phyloP scores from a whole-genome alignment of 2,113 vertebrate genomes.

The Ceyx margarethae region DNA sequence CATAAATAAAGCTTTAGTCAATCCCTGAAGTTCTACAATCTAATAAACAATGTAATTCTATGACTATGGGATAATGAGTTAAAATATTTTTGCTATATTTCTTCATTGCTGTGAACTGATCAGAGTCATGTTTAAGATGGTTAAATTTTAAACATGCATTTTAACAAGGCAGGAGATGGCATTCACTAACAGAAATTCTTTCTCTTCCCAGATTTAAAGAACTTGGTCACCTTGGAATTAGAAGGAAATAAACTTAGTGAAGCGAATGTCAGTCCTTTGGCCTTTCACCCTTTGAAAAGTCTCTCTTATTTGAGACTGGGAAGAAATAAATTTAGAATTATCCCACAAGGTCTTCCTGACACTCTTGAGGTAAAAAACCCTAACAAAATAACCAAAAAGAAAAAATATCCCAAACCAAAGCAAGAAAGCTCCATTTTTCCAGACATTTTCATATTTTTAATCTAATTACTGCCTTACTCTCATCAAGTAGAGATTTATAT shows the following conservation, averaged over 20 bases:
- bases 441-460: neutral
- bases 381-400: neutral
- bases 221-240: slow-evolving; percentile 89
- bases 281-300: slow-evolving; percentile 81
- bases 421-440: neutral
- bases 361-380: slow-evolving; percentile 82
- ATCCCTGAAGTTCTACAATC: neutral
- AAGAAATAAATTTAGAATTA: slow-evolving; percentile 89
- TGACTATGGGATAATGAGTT: neutral
- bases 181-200: neutral
- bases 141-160: neutral
- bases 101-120: neutral
- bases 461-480: neutral
- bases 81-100: neutral
- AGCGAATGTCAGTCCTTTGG: slow-evolving; percentile 81
- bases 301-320: slow-evolving; percentile 89
- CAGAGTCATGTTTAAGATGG: neutral
- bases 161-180: neutral
- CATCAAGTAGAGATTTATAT: neutral
- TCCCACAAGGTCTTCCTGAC: slow-evolving; percentile 89
- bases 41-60: neutral
- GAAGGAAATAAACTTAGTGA: slow-evolving; percentile 93
- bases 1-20: neutral
- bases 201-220: slow-evolving; percentile 78
- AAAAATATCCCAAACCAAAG: neutral